Conservation (phyloP, 2,113 vertebrate genomes). For the Ceyx melanurus region DNA sequence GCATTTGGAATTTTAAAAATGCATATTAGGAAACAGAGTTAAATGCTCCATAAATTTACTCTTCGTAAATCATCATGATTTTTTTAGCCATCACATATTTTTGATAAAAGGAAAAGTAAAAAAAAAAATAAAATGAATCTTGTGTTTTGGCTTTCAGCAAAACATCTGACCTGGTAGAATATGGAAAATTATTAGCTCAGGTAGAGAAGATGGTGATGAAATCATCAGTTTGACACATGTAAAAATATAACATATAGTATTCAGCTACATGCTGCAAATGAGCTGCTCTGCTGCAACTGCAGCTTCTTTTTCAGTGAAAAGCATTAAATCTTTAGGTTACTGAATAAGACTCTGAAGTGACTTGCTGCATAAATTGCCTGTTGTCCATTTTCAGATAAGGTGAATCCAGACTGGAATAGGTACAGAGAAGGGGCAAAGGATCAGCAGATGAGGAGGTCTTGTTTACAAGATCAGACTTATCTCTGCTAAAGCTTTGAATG, state of each 20-base stretch:
- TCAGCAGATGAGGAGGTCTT: background rate
- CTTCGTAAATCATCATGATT: accelerated
- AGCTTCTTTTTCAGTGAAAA: background rate
- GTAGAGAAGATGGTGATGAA: background rate
- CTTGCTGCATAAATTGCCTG: background rate
- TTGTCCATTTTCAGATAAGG: background rate
- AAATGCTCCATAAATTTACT: background rate
- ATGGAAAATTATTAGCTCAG: background rate
- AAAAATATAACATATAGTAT: background rate
- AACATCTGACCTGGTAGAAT: background rate
- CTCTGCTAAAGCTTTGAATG: background rate
- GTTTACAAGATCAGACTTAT: background rate
- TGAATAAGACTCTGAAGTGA: background rate
- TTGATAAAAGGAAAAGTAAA: background rate
- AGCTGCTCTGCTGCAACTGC: background rate
- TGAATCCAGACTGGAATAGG: background rate
- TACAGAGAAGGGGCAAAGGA: background rate
- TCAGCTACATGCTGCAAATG: background rate
- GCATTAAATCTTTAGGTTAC: background rate
- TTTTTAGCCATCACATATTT: background rate
- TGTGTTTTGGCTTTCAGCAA: background rate
- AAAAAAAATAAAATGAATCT: background rate
- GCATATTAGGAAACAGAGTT: background rate
- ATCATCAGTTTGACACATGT: background rate
- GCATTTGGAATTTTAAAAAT: background rate